A percentile compares a stretch with the other conserved stretches of the same genome.
These are phyloP conservation scores for Anniella stebbinsi DNA, from an alignment of 2,797 vertebrate species.

Conservation along the genomic window DNA sequence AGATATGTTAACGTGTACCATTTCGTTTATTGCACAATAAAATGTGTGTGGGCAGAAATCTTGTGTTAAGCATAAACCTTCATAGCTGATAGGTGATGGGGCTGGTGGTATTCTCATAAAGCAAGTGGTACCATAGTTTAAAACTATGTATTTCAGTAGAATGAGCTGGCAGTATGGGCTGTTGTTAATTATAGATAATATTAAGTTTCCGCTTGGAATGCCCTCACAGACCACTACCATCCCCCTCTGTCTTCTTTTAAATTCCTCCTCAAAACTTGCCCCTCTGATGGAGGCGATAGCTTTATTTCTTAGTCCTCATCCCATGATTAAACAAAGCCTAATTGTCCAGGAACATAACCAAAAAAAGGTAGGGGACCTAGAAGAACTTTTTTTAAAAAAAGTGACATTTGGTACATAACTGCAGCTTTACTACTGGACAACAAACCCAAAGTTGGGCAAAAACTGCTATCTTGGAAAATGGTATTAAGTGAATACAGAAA, in stretches of 20 bases:
- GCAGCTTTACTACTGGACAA: neutral
- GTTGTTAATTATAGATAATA: neutral
- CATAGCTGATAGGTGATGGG: neutral
- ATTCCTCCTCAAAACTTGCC: neutral
- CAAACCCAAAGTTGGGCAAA: neutral
- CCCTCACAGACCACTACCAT: neutral
- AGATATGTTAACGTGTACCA: neutral
- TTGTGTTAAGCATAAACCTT: neutral
- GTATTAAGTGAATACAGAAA: neutral
- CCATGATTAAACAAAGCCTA: neutral
- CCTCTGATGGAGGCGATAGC: neutral
- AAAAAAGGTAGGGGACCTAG: neutral
- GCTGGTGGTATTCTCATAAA: neutral
- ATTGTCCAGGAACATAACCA: neutral
- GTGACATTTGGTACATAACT: neutral
- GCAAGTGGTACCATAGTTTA: neutral
- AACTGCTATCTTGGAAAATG: neutral
- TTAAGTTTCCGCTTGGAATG: neutral
- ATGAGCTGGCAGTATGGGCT: neutral
- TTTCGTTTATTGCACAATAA: neutral
- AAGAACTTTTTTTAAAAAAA: neutral
- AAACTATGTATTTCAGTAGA: neutral
- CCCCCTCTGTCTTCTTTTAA: neutral
- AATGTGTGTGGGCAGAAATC: neutral
- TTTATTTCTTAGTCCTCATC: neutral